These are phyloP conservation scores for Cephonodes hylas DNA, from an alignment of 2,888 invertebrate species.

Conservation along the genomic window DNA sequence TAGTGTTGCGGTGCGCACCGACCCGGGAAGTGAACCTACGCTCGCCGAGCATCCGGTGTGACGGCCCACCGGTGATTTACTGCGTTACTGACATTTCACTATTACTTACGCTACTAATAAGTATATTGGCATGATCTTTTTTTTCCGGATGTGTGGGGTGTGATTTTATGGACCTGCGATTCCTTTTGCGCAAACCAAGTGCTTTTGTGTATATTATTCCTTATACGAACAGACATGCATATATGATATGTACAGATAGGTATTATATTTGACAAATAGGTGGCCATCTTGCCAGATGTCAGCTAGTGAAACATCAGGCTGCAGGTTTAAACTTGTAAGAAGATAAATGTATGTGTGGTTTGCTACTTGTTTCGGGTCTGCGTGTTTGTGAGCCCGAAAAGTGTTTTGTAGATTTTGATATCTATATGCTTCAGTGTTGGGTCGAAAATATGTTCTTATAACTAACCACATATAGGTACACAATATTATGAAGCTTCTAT, in stretches of 20 bases:
- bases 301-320: neutral
- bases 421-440: neutral
- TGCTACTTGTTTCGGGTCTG: neutral
- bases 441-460: neutral
- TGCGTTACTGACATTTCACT: conserved; percentile 10
- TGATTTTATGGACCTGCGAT: neutral
- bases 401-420: neutral
- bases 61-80: conserved; percentile 32
- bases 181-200: neutral
- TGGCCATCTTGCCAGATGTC: too few species aligned
- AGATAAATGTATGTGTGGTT: too few species aligned
- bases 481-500: too few species aligned
- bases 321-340: neutral
- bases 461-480: too few species aligned
- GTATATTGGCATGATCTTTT: neutral
- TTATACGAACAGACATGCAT: neutral
- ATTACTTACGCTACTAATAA: conserved; percentile 8
- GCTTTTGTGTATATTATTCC: neutral
- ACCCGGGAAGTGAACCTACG: conserved; percentile 46
- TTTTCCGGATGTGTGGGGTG: neutral
- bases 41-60: conserved; percentile 40
- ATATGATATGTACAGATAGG: too few species aligned
- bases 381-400: neutral
- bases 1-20: conserved; percentile 48
- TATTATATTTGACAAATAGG: too few species aligned